Evolutionary conservation across 2,888 invertebrate genomes (phyloP), one percentile per base, ranked within the genome.

Genomic region (Synanthedon myopaeformis): DNA sequence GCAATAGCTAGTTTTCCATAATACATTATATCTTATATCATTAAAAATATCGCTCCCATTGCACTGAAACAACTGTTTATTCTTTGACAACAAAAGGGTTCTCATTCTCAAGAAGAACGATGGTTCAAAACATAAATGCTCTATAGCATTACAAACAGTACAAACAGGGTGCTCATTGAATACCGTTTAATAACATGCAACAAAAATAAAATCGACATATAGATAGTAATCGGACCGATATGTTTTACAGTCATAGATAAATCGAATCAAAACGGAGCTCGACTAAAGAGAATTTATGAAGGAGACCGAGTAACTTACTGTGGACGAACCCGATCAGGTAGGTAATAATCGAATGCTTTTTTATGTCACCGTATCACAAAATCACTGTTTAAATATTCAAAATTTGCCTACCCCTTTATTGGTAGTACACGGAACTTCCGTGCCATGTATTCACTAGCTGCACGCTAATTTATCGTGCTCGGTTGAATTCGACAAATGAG

Each of bases 361-460:
- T 41, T 51, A 41, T 51, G 13, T 35, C 41, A 11, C 51, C n/a
- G 2, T 35, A 51, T n/a, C 12, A 51, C 17, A 35, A 51, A 51
- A 51, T 35, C 17, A 49, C 64, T 65, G 70, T 67, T 80, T 76
- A 75, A 77, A 79, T 81, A 81, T 81, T 79, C 77, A 71, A 76
- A 79, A 78, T 78, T 72, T 62, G 67, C 63, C 62, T 72, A 79
- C 80, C 82, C 81, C 75, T 82, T 79, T 76, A 73, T 73, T 74
- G 74, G 72, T 72, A 69, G 59, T 63, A 64, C 61, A 65, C 58
- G 59, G 59, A 57, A 66, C 65, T 69, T 69, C 70, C 70, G 65
- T 64, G 64, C 55, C 55, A 58, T 13, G n/a, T 45, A 62, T 60
- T 5, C 1, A 52, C 49, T 8, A 53, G 41, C 17, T 50, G 41